These are phyloP conservation scores for Setophaga coronata DNA, from an alignment of 2,113 vertebrate genomes.

Conservation along the genomic window DNA sequence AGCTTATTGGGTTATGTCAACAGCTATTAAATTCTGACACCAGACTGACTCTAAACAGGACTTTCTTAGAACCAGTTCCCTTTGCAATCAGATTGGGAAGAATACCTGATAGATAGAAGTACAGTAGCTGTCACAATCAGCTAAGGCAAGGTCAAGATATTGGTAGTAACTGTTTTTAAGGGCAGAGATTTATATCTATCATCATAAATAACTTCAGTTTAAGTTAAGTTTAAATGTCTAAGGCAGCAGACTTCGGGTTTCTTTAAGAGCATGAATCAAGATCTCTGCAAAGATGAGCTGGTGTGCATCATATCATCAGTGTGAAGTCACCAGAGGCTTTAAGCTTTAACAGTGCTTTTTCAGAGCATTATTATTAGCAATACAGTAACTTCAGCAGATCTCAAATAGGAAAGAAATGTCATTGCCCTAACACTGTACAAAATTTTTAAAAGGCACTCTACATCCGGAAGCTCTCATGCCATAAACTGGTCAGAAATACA, in stretches of 20 bases:
- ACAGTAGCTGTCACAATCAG: neutral
- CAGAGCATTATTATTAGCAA: neutral
- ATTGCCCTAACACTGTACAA: neutral
- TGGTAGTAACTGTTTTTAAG: neutral
- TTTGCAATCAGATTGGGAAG: constrained; percentile 1
- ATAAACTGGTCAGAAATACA: neutral
- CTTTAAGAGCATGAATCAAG: neutral
- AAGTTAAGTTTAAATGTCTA: neutral
- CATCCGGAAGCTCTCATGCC: neutral
- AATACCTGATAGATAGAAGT: neutral
- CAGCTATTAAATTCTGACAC: neutral
- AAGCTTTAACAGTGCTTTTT: neutral
- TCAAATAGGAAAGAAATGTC: neutral
- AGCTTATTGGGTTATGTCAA: neutral
- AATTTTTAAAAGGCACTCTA: neutral
- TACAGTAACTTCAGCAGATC: neutral
- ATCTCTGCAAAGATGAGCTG: neutral
- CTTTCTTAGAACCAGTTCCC: neutral
- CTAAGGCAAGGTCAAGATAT: neutral
- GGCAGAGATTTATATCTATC: neutral
- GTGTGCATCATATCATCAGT: neutral
- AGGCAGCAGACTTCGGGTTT: neutral
- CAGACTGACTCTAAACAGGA: neutral
- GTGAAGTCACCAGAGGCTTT: neutral
- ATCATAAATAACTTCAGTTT: neutral